Evolutionary conservation across 2,797 vertebrate species (phyloP), one percentile per base, ranked within the genome.

Genomic region (Caiman crocodilus): DNA sequence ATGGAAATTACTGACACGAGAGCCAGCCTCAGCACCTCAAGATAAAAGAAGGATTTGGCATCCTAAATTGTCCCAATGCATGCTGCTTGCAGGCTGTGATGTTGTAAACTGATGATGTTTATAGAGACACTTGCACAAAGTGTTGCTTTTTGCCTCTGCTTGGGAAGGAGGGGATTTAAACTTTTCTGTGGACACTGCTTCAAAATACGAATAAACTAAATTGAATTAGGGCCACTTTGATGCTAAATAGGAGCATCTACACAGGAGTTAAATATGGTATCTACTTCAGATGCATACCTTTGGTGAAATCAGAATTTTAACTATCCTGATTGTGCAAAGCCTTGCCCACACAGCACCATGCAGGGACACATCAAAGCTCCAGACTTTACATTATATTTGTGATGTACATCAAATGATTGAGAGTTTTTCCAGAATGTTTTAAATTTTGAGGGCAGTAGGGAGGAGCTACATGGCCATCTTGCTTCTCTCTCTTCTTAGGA

Each of bases 51-150:
- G 14, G 76, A 76, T 79, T 92, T 92, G 79, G 11, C 67, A 61
- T 65, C 15, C 25, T 60, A 25, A 61, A 76, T 90, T 94, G 58
- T 89, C 18, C 90, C 73, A 61, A 90, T 90, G 82, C 10, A 82
- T 79, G 50, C 42, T 82, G 63, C 76, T 91, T 20, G 67, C 67
- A 71, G 80, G 73, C 15, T n/a, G 26, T 75, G 50, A 28, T 5
- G 12, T 12, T 4, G 3, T 13, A 50, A 5, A 3, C 26, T 75
- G 50, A n/a, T 56, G 50, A n/a, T n/a, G 28, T 81, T 94, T 94
- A 21, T 71, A 35, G 23, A 13, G 32, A 71, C 32, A 71, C 67
- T 32, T 14, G 32, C 67, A 71, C 32, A 71, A 71, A 35, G 20
- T 13, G 14, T 71, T 71, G 23, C 32, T 42, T 21, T 35, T 71